Evolutionary conservation across 2,888 invertebrate genomes (phyloP).

Genomic region (Cetonia aurata): DNA sequence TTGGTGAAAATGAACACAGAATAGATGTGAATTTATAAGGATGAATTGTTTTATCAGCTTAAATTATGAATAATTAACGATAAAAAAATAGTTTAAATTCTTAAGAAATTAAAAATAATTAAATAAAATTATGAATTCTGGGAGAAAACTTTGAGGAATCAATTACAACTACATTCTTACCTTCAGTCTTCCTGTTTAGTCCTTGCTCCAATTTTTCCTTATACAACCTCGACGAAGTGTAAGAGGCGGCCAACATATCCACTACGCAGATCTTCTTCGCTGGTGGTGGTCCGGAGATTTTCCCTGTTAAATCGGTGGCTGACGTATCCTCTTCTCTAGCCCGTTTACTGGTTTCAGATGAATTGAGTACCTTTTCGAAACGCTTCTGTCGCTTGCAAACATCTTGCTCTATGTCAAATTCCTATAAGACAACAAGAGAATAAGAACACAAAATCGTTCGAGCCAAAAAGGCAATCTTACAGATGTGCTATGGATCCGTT

Average conservation of each 20-base stretch:
- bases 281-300: slow-evolving; percentile 27
- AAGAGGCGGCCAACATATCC: slow-evolving; percentile 61
- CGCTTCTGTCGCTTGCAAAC: slow-evolving; percentile 49
- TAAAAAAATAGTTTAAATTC: no score
- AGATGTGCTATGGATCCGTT: slow-evolving; percentile 67
- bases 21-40: no score
- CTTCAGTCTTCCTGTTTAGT: slow-evolving; percentile 44
- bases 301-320: slow-evolving; percentile 46
- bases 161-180: slow-evolving; percentile 7
- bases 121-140: no score
- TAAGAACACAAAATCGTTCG: slow-evolving; percentile 1
- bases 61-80: no score
- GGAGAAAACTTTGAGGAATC: no score
- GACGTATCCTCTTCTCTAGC: slow-evolving; percentile 53
- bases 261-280: slow-evolving; percentile 59
- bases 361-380: slow-evolving; percentile 48
- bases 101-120: no score
- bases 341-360: slow-evolving; percentile 56
- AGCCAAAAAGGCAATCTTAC: slow-evolving; percentile 25
- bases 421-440: slow-evolving; percentile 12
- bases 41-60: no score
- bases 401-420: slow-evolving; percentile 42
- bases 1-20: no score
- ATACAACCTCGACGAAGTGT: slow-evolving; percentile 54
- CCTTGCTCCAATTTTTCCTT: slow-evolving; percentile 45